A percentile compares a stretch with the other conserved stretches of the same genome.
Conservation (phyloP, 2,797 vertebrate genomes). For the Mormyrops attenuatus region DNA sequence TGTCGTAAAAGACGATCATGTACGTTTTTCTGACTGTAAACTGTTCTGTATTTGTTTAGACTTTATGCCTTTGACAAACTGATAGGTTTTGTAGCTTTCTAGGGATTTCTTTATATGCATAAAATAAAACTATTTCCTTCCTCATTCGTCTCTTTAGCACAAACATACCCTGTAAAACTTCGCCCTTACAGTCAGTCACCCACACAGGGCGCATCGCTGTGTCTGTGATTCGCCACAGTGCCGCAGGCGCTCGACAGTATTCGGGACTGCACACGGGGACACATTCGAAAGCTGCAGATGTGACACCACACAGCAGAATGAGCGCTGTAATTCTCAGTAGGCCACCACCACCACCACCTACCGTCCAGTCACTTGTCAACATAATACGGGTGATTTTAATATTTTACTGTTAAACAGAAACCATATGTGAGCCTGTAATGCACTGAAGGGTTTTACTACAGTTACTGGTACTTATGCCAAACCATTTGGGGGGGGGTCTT, state of each 20-base stretch:
- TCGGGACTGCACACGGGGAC: neutral
- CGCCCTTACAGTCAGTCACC: neutral
- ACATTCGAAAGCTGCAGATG: neutral
- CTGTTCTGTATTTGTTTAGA: conserved; percentile 95
- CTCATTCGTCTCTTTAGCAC: neutral
- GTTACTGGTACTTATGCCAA: neutral
- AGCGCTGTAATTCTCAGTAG: neutral
- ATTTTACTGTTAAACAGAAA: neutral
- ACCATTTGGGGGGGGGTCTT: neutral
- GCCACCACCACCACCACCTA: neutral
- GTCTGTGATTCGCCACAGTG: neutral
- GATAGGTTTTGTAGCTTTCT: conserved; percentile 99
- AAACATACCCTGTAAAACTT: neutral
- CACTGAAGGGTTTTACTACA: neutral
- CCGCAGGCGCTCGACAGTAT: neutral
- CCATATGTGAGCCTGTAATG: neutral
- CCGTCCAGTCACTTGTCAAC: neutral
- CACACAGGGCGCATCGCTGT: neutral
- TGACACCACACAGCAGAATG: neutral
- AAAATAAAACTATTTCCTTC: conserved; percentile 70
- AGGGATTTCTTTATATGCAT: conserved; percentile 93
- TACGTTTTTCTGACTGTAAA: conserved; percentile 86
- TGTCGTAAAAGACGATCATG: conserved; percentile 60
- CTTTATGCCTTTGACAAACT: conserved; percentile 89
- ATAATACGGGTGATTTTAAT: neutral